phyloP scores from a whole-genome alignment of 2,888 invertebrate species.

The Agriotes lineatus region DNA sequence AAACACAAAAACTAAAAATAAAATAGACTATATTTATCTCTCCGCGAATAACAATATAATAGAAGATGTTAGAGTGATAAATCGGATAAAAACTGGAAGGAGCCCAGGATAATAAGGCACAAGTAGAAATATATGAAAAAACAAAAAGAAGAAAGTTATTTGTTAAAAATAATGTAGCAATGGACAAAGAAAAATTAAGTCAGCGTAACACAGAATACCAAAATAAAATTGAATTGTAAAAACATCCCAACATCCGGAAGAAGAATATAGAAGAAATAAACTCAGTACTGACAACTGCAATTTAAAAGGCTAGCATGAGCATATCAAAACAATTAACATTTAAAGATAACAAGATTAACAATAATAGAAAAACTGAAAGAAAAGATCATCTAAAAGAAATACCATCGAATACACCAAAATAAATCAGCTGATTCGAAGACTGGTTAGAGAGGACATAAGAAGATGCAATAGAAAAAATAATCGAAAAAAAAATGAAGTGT shows the following conservation, averaged over 20 bases:
- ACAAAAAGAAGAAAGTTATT: neutral
- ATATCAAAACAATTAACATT: neutral
- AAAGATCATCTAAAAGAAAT: neutral
- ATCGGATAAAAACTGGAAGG: neutral
- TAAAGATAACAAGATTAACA: neutral
- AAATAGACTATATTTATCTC: no score
- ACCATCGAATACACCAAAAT: neutral
- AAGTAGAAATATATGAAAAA: no score
- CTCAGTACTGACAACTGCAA: no score
- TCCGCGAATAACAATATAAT: no score
- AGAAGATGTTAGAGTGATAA: no score
- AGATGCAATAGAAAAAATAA: neutral
- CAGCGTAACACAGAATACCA: slow-evolving; percentile 9
- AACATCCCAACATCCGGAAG: no score
- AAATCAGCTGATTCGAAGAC: neutral
- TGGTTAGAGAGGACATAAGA: neutral
- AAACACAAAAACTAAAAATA: no score
- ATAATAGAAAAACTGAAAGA: neutral
- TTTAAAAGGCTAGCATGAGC: neutral
- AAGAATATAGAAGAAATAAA: slow-evolving; percentile 16
- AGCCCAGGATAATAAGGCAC: neutral
- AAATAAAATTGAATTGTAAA: slow-evolving; percentile 13
- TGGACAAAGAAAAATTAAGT: neutral
- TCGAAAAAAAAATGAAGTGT: no score
- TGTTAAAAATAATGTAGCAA: slow-evolving; percentile 1